Conservation (phyloP, 92 coral and sea anemone genomes). For the Palythoa grandiflora region DNA sequence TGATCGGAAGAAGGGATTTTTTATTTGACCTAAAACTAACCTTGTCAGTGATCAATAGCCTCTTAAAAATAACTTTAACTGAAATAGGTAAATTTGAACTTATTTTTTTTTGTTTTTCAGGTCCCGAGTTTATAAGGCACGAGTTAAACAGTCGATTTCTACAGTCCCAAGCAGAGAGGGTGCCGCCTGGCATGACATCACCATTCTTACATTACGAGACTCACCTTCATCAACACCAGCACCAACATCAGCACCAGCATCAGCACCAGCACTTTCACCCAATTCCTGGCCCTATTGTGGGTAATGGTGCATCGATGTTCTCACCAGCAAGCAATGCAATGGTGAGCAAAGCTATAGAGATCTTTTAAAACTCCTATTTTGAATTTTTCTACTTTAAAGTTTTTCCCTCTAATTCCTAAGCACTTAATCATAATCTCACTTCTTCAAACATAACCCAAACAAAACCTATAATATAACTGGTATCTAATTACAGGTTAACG, state of each 20-base stretch:
- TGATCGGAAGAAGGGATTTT: too few relatives aligned
- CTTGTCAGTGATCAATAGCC: too few relatives aligned
- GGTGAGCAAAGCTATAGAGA: constrained; percentile 57
- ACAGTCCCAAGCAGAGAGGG: constrained; percentile 89
- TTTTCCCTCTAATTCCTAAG: too few relatives aligned
- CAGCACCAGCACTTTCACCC: constrained; percentile 96
- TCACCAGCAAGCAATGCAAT: constrained; percentile 70
- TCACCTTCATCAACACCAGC: constrained; percentile 96
- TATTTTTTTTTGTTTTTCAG: constrained; percentile 48
- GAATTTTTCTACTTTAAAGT: too few relatives aligned
- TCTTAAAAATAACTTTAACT: too few relatives aligned
- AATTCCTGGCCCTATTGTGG: constrained; percentile 71
- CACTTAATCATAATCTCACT: too few relatives aligned
- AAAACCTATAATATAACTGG: too few relatives aligned
- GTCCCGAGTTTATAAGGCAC: constrained; percentile 86
- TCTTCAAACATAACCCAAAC: too few relatives aligned
- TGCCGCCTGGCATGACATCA: constrained; percentile 61
- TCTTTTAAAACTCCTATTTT: background rate
- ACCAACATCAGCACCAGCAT: constrained; percentile 84
- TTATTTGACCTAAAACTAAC: too few relatives aligned
- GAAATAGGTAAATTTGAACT: too few relatives aligned
- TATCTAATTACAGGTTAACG: too few relatives aligned
- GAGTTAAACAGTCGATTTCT: constrained; percentile 91
- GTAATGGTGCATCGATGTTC: constrained; percentile 57
- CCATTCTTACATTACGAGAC: constrained; percentile 87